Conservation (phyloP, 1,140 invertebrate genomes). For the Platyura marginata region DNA sequence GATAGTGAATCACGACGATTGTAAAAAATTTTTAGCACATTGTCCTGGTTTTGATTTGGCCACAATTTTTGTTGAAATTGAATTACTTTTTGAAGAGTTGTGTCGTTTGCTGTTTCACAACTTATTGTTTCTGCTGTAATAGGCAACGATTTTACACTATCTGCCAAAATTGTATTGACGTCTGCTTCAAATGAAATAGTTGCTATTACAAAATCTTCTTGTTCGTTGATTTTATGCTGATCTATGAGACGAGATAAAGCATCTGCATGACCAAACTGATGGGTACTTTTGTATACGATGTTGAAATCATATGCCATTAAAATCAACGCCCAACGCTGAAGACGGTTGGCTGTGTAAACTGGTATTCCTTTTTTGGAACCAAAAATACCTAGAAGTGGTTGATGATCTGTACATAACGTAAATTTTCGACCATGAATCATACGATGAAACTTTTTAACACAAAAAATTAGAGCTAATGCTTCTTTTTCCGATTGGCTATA, state of each 20-base stretch:
- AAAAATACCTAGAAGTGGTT: slow-evolving; percentile 22
- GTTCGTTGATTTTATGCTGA: slow-evolving; percentile 2
- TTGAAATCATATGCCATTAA: slow-evolving; percentile 9
- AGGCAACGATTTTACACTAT: neutral
- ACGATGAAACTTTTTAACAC: slow-evolving; percentile 13
- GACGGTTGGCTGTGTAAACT: slow-evolving; percentile 7
- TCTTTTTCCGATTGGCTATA: slow-evolving; percentile 26
- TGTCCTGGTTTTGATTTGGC: neutral
- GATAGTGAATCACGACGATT: slow-evolving; percentile 2
- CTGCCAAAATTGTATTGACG: slow-evolving; percentile 2
- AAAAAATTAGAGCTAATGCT: slow-evolving; percentile 19
- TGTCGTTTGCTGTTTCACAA: neutral
- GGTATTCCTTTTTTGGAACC: slow-evolving; percentile 11
- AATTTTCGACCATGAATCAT: slow-evolving; percentile 20
- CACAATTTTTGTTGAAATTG: neutral
- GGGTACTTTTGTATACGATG: slow-evolving; percentile 10
- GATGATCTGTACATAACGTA: slow-evolving; percentile 23
- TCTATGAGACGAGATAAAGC: slow-evolving; percentile 13
- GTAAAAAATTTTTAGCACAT: neutral
- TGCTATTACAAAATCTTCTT: slow-evolving; percentile 4
- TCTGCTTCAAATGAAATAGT: slow-evolving; percentile 3
- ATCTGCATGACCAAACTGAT: slow-evolving; percentile 11
- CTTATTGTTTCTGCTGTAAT: slow-evolving; percentile 1
- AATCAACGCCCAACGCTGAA: slow-evolving; percentile 15
- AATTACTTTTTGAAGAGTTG: slow-evolving; percentile 1